Evolutionary conservation across 92 coral and sea anemone species (phyloP).

Genomic region (Palythoa grandis): DNA sequence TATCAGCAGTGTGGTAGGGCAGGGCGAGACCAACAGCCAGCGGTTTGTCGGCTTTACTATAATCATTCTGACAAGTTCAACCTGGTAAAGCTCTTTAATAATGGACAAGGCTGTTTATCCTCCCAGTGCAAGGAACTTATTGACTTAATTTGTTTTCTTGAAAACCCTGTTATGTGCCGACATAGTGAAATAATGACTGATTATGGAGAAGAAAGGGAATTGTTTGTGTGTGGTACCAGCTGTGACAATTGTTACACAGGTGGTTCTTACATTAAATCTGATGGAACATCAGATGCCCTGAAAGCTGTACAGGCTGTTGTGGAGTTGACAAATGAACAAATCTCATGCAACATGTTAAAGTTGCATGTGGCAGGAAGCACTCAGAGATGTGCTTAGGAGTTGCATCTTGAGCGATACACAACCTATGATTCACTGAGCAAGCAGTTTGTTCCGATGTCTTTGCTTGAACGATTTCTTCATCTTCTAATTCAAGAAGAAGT

Average conservation of each 20-base stretch:
- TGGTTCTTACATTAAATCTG: conserved; percentile 47
- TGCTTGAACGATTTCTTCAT: conserved; percentile 53
- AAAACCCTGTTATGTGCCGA: conserved; percentile 59
- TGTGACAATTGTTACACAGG: conserved; percentile 51
- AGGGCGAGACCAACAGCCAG: conserved; percentile 47
- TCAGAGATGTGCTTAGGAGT: conserved; percentile 37
- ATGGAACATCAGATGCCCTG: conserved; percentile 65
- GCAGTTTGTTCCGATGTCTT: conserved; percentile 44
- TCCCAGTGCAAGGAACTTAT: conserved; percentile 34
- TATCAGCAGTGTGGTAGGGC: conserved; percentile 38
- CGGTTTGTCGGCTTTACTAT: conserved; percentile 46
- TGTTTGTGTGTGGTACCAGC: conserved; percentile 43
- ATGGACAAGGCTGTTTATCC: conserved; percentile 35
- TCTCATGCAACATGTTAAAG: conserved; percentile 51
- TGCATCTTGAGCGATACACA: conserved; percentile 34
- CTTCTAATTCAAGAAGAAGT: conserved; percentile 44
- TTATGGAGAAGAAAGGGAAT: conserved; percentile 51
- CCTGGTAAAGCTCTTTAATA: conserved; percentile 43
- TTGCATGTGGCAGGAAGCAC: conserved; percentile 53
- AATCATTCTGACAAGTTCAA: conserved; percentile 48
- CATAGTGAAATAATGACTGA: conserved; percentile 48
- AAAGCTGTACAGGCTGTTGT: conserved; percentile 56
- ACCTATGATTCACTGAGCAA: conserved; percentile 52
- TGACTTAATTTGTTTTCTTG: conserved; percentile 45
- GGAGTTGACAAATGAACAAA: conserved; percentile 42